phyloP scores from a whole-genome alignment of 1,140 invertebrate genomes.

The Drosophila saltans region DNA sequence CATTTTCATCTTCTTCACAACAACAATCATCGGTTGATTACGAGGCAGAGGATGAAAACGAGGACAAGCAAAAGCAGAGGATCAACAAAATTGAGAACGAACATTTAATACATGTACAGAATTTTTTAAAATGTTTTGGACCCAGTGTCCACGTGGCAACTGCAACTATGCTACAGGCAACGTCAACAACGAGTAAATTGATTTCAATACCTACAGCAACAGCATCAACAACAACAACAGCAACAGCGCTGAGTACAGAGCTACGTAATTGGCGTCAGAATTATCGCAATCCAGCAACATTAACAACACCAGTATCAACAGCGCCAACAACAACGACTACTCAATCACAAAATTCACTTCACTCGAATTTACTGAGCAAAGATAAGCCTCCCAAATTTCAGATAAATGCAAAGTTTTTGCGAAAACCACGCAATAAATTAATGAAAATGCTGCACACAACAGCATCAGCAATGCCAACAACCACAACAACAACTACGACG shows the following conservation, averaged over 20 bases:
- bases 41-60: conserved; percentile 79
- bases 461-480: conserved; percentile 20
- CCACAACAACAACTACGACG: conserved; percentile 22
- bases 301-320: background rate
- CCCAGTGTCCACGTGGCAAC: conserved; percentile 46
- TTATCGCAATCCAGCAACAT: conserved; percentile 31
- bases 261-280: conserved; percentile 61
- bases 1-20: conserved; percentile 68
- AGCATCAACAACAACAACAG: background rate
- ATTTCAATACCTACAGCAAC: conserved; percentile 1
- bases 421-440: conserved; percentile 77
- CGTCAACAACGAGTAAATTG: background rate
- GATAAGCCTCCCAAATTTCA: conserved; percentile 74
- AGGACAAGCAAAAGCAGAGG: conserved; percentile 54
- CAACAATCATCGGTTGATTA: conserved; percentile 75
- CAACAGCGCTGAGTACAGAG: conserved; percentile 20
- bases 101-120: conserved; percentile 74
- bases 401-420: conserved; percentile 79
- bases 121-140: conserved; percentile 79
- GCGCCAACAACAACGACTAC: conserved; percentile 13
- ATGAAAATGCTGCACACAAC: conserved; percentile 60
- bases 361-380: conserved; percentile 11
- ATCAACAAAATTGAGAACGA: conserved; percentile 62
- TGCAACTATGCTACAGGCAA: conserved; percentile 13
- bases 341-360: conserved; percentile 15